Evolutionary conservation across 2,888 invertebrate genomes (phyloP), one percentile per base, ranked within the genome.

Genomic region (Ormyrus nitidulus): DNA sequence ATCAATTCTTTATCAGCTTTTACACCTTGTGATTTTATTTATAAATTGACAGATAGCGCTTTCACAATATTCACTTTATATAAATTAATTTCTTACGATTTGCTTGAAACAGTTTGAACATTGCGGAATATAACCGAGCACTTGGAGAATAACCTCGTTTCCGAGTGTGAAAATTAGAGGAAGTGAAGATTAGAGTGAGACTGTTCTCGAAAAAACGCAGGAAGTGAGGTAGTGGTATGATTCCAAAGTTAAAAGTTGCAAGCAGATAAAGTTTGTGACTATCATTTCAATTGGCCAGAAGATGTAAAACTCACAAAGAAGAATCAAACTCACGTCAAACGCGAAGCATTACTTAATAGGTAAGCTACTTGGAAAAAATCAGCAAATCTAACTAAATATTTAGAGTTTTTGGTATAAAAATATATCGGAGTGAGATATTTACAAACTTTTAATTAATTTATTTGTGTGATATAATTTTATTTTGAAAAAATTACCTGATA

Each of bases 181-280:
- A 62, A 51, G 75, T 80, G 76, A 80, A 72, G 70, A 11, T 75
- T 64, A 56, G 77, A 56, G 70, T 34, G 51, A 65, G 48, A 65
- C 62, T 62, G 64, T 61, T 72, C 56, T 68, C 34, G 19, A 71
- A 11, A 34, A 62, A 6, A 53, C 34, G 49, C 62, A n/a, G 44
- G 6, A 46, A 44, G 69, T 13, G 70, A 56, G 61, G 19, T 6
- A 74, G 48, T 77, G 62, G 59, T 46, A 78, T 74, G 74, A 54
- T 75, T 71, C 66, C 61, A 19, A 75, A 75, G 54, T 78, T 78
- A 71, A 69, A 66, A 71, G 71, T 78, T 81, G 49, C 34, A 71
- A 74, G 56, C 49, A 66, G 58, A 66, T 70, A 75, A 78, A 78
- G 66, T 78, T 75, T 75, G 66, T 75, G 70, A 81, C 65, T 81